These are phyloP conservation scores for Notolabrus celidotus DNA, from an alignment of 2,797 vertebrate species.

Conservation along the genomic window DNA sequence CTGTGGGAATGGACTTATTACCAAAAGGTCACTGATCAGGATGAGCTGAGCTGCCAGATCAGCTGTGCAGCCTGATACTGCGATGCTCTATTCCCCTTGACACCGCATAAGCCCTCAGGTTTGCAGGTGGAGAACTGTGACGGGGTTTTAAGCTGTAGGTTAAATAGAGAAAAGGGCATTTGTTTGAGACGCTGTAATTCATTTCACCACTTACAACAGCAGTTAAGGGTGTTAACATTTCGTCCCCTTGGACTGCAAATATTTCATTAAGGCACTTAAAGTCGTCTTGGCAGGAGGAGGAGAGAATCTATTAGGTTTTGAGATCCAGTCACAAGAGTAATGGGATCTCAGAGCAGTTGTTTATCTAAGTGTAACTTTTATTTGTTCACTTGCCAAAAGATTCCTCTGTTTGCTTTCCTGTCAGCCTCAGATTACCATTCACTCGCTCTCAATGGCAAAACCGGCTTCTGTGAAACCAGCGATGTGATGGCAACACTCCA, in stretches of 20 bases:
- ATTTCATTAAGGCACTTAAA: slow-evolving; percentile 52
- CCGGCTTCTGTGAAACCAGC: slow-evolving; percentile 35
- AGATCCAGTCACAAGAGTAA: slow-evolving; percentile 60
- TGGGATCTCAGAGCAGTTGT: slow-evolving; percentile 61
- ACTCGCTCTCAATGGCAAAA: slow-evolving; percentile 50
- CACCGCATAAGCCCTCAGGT: slow-evolving; percentile 29
- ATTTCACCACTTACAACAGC: slow-evolving; percentile 36
- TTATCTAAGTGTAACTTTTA: slow-evolving; percentile 61
- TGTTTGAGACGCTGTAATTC: slow-evolving; percentile 30
- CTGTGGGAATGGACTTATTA: slow-evolving; percentile 54
- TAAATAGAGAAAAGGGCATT: slow-evolving; percentile 28
- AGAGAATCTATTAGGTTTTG: slow-evolving; percentile 52
- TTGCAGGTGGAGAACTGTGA: slow-evolving; percentile 37
- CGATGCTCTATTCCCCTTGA: slow-evolving; percentile 23
- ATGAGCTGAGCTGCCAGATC: slow-evolving; percentile 46
- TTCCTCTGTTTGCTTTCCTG: slow-evolving; percentile 57
- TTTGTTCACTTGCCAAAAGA: slow-evolving; percentile 69
- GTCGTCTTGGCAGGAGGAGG: slow-evolving; percentile 34
- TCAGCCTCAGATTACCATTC: slow-evolving; percentile 58
- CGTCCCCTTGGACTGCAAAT: slow-evolving; percentile 32
- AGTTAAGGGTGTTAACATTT: slow-evolving; percentile 52
- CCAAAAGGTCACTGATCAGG: slow-evolving; percentile 71
- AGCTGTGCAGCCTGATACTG: slow-evolving; percentile 24
- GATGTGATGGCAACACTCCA: slow-evolving; percentile 34
- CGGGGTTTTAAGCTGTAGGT: slow-evolving; percentile 1